Evolutionary conservation across 2,888 invertebrate genomes (phyloP).

Genomic region (Drosophila mimetica): DNA sequence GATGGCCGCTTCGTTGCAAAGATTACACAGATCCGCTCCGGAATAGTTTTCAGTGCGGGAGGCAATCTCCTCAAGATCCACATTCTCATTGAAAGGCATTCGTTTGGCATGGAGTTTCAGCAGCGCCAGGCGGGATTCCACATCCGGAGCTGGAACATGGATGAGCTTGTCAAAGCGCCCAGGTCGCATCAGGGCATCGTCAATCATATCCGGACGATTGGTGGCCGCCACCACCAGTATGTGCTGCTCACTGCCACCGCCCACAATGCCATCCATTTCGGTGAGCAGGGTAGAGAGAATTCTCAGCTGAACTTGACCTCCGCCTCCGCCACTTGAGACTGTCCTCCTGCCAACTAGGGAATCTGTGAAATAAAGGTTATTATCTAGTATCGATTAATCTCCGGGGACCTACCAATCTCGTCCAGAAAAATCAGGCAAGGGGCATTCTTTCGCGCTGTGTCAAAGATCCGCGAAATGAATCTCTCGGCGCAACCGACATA

Average conservation of each 20-base stretch:
- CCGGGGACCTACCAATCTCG: constrained; percentile 85
- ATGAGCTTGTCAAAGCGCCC: constrained; percentile 87
- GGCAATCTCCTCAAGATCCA: constrained; percentile 84
- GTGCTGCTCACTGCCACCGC: constrained; percentile 61
- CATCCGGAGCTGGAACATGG: constrained; percentile 87
- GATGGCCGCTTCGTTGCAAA: constrained; percentile 88
- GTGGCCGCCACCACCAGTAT: constrained; percentile 88
- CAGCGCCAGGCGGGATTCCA: constrained; percentile 85
- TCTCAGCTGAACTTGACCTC: constrained; percentile 86
- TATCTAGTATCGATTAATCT: neutral
- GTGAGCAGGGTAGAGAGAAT: constrained; percentile 87
- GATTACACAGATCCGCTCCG: constrained; percentile 87
- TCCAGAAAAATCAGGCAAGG: constrained; percentile 88
- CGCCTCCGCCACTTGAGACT: constrained; percentile 56
- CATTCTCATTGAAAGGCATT: constrained; percentile 84
- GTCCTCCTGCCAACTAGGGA: constrained; percentile 85
- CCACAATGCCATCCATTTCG: constrained; percentile 88
- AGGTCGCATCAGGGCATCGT: constrained; percentile 87
- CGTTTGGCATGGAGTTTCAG: constrained; percentile 84
- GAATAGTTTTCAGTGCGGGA: constrained; percentile 85
- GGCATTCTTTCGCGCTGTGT: constrained; percentile 86
- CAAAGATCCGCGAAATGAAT: constrained; percentile 86
- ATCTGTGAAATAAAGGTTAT: constrained; percentile 77
- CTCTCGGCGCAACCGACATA: constrained; percentile 88
- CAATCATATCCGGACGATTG: constrained; percentile 88